Base-by-base conservation (phyloP, 2,797 vertebrate genomes). In the Apogon hyalosoma region DNA sequence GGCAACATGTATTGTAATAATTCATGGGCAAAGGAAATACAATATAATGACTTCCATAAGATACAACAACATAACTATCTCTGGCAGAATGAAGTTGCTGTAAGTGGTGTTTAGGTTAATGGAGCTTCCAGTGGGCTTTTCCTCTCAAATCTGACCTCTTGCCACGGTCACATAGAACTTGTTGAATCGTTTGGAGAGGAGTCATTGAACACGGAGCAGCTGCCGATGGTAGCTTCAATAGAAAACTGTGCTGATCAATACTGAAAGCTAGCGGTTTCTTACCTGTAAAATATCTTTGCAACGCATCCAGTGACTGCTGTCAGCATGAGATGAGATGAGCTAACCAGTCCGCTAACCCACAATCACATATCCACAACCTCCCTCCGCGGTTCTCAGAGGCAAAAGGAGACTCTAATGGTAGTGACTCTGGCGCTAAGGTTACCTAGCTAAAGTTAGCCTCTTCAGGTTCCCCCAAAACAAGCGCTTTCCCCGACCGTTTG, bases 381-480 rank as follows among this genome's bases (percentile, higher is more conserved):
- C 51, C 53, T 40, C 13, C 31, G 63, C 43, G 73, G 45, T 62
- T 60, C 55, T 64, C 58, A 21, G 59, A 36, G 56, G 52, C 54
- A 49, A 52, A 43, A 57, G 19, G 50, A 77, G 70, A 71, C 73
- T 10, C 19, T 28, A 43, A 41, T 45, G 75, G 50, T 24, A 15
- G 53, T 49, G 50, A 55, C 81, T 81, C 61, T 3, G 61, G 15
- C 38, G 81, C 82, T 87, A 85, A 77, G 61, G 73, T 62, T 72
- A 72, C 66, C 74, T 63, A 82, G 83, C 88, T 80, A 28, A 54
- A 61, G 64, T 57, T 90, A 90, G 87, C 88, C 55, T 73, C 69
- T 81, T 80, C 16, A 31, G 41, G 40, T 72, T 54, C 46, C 42
- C 59, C 47, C 33, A 38, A 73, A 48, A 52, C 2, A 60, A 28